phyloP scores from a whole-genome alignment of 1,140 invertebrate genomes.

The Chrysopa pallens region DNA sequence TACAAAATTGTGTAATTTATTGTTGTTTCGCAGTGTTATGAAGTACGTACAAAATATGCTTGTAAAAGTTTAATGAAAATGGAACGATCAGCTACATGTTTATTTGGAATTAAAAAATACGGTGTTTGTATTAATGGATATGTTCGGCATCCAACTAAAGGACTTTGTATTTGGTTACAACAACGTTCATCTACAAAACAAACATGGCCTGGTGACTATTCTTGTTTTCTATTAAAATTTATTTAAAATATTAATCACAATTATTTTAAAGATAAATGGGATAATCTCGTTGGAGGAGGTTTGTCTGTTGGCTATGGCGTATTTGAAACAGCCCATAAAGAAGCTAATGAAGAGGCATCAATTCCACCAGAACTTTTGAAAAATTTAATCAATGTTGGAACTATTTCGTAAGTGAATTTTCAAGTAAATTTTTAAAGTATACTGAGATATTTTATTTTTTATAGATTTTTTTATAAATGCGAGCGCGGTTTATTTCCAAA shows the following conservation, averaged over 20 bases:
- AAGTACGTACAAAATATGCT: slow-evolving; percentile 53
- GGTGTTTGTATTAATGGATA: slow-evolving; percentile 91
- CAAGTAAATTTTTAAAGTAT: slow-evolving; percentile 1
- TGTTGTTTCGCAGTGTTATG: slow-evolving; percentile 48
- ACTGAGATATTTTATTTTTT: slow-evolving; percentile 16
- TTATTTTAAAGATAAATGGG: slow-evolving; percentile 49
- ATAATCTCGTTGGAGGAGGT: slow-evolving; percentile 89
- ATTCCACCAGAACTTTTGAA: slow-evolving; percentile 53
- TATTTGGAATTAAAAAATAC: slow-evolving; percentile 86
- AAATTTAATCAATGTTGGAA: slow-evolving; percentile 60
- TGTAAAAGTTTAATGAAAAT: slow-evolving; percentile 65
- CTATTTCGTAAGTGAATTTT: slow-evolving; percentile 46
- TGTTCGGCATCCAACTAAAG: slow-evolving; percentile 62
- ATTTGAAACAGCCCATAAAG: slow-evolving; percentile 76
- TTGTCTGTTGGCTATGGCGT: slow-evolving; percentile 74
- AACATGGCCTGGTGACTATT: slow-evolving; percentile 64
- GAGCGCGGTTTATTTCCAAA: slow-evolving; percentile 84
- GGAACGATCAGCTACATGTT: slow-evolving; percentile 77
- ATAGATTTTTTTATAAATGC: slow-evolving; percentile 83
- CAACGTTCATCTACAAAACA: slow-evolving; percentile 77
- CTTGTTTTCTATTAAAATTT: slow-evolving; percentile 4
- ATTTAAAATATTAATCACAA: neutral
- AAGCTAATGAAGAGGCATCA: slow-evolving; percentile 86
- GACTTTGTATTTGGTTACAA: slow-evolving; percentile 84
- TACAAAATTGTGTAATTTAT: too few relatives aligned